Evolutionary conservation across 2,797 vertebrate genomes (phyloP).

Genomic region (Alectoris magna): DNA sequence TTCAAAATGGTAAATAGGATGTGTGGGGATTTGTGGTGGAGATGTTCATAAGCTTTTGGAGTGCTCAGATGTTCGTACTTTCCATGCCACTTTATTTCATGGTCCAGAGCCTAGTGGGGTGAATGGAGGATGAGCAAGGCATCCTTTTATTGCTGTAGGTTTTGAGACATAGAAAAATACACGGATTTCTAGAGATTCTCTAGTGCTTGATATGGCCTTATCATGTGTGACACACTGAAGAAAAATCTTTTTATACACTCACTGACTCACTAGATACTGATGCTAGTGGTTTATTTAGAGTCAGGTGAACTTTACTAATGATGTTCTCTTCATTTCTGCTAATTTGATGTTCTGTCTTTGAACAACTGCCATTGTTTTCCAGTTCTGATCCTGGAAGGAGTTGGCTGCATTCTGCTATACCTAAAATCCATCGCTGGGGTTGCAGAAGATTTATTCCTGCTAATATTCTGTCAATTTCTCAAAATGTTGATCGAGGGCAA

Average conservation of each 20-base stretch:
- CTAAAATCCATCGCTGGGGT: not conserved
- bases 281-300: not conserved
- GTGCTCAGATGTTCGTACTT: not conserved
- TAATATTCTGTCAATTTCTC: constrained; percentile 5
- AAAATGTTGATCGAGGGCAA: not conserved
- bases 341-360: constrained; percentile 1
- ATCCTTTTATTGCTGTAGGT: not conserved
- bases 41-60: not conserved
- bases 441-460: constrained; percentile 14
- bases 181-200: not conserved
- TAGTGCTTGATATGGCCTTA: not conserved
- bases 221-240: not conserved
- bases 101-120: not conserved
- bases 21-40: not conserved
- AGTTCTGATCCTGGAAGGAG: not conserved
- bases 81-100: constrained; percentile 14
- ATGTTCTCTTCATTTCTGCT: not conserved
- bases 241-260: not conserved
- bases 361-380: not conserved
- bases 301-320: not conserved
- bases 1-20: not conserved
- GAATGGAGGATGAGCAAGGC: not conserved
- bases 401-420: not conserved
- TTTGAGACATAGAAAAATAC: not conserved
- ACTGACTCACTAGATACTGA: not conserved